Conservation (phyloP, 37 sponge, comb jelly and placozoan species). For the Spongia lamella region DNA sequence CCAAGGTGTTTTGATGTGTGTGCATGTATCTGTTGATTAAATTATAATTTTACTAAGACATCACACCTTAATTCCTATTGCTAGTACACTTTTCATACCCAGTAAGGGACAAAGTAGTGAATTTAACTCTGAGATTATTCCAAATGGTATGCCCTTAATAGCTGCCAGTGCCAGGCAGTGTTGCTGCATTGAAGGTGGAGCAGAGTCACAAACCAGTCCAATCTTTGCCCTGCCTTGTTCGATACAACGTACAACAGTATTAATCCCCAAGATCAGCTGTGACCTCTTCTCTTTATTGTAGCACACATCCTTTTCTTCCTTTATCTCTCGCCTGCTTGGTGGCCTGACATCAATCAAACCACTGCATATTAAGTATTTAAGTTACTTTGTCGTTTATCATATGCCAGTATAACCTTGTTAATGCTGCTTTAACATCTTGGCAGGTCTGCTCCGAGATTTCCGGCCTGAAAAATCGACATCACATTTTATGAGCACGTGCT, state of each 20-base stretch:
- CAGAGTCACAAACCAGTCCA: conserved; percentile 43
- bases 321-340: background rate
- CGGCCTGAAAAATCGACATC: conserved; percentile 25
- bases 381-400: no score
- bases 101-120: conserved; percentile 23
- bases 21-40: no score
- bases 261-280: conserved; percentile 59
- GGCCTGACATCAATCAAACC: background rate
- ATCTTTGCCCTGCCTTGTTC: conserved; percentile 46
- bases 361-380: no score
- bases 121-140: conserved; percentile 48
- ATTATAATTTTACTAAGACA: no score
- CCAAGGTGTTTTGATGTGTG: no score
- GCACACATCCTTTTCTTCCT: background rate
- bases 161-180: conserved; percentile 63
- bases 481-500: background rate
- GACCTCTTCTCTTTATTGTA: conserved; percentile 20
- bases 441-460: conserved; percentile 1
- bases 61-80: conserved; percentile 68
- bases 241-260: conserved; percentile 41
- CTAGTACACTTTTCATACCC: conserved; percentile 55
- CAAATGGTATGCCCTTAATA: conserved; percentile 39
- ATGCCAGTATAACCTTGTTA: conserved; percentile 15
- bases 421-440: conserved; percentile 3
- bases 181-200: conserved; percentile 26